A percentile compares a stretch with the other conserved stretches of the same genome.
Evolutionary conservation across 2,888 invertebrate genomes (phyloP).

Genomic region (Notocelia uddmanniana): DNA sequence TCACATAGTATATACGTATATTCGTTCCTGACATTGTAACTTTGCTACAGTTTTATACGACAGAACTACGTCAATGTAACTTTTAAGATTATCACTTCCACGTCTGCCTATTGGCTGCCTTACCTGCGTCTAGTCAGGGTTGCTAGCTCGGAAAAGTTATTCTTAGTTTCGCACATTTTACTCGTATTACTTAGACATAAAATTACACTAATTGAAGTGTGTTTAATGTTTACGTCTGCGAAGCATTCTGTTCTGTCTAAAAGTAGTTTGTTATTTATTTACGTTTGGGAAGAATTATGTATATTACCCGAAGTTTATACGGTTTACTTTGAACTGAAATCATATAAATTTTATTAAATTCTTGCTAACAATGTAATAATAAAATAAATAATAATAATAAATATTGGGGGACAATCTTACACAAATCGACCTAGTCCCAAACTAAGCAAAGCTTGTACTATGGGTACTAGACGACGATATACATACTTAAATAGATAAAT

Average conservation of each 20-base stretch:
- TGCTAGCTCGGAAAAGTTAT: constrained; percentile 48
- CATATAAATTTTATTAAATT: too few relatives aligned
- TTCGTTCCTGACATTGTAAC: constrained; percentile 74
- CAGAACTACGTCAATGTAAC: constrained; percentile 83
- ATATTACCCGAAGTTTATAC: background rate
- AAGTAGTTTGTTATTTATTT: constrained; percentile 20
- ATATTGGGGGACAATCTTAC: too few relatives aligned
- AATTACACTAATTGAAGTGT: constrained; percentile 21
- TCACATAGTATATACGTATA: constrained; percentile 47
- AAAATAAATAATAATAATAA: too few relatives aligned
- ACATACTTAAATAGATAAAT: too few relatives aligned
- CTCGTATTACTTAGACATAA: constrained; percentile 18
- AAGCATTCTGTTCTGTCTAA: background rate
- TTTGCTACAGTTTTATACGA: constrained; percentile 74
- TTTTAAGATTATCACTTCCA: constrained; percentile 83
- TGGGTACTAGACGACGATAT: too few relatives aligned
- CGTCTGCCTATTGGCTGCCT: constrained; percentile 66
- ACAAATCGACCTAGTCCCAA: too few relatives aligned
- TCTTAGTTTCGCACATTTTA: constrained; percentile 21
- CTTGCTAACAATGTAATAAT: too few relatives aligned
- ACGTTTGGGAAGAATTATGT: constrained; percentile 10
- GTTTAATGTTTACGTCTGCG: constrained; percentile 29
- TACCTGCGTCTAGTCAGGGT: constrained; percentile 72
- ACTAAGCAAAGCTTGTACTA: too few relatives aligned
- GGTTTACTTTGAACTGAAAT: background rate